phyloP scores from a whole-genome alignment of 2,113 vertebrate genomes.

The Dromiciops gliroides region DNA sequence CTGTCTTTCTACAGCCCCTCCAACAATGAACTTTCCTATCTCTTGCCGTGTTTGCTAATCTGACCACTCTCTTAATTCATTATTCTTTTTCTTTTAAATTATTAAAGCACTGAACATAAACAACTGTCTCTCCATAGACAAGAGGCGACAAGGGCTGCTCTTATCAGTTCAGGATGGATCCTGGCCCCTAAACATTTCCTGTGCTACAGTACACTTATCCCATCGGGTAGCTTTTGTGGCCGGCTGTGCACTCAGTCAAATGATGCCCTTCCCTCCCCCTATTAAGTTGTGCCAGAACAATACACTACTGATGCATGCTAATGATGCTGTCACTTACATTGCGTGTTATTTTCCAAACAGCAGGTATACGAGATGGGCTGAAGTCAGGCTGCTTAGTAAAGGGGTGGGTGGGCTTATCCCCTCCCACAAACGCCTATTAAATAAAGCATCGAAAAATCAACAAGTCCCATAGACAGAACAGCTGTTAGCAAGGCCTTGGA shows the following conservation, averaged over 20 bases:
- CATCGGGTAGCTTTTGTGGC: background rate
- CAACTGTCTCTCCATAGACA: constrained; percentile 24
- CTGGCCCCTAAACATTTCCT: background rate
- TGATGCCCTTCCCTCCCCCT: constrained; percentile 46
- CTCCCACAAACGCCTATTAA: background rate
- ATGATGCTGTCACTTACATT: background rate
- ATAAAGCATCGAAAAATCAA: background rate
- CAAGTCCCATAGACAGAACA: background rate
- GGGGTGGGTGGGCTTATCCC: rapidly evolving
- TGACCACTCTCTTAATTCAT: background rate
- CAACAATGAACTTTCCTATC: background rate
- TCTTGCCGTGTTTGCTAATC: background rate
- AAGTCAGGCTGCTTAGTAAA: constrained; percentile 20
- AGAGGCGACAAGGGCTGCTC: constrained; percentile 31
- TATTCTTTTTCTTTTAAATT: background rate
- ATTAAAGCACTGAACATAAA: background rate
- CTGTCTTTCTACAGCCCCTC: background rate
- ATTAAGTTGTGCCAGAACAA: constrained; percentile 21
- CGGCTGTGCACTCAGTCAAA: constrained; percentile 35
- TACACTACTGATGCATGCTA: constrained; percentile 52
- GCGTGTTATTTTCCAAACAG: constrained; percentile 55
- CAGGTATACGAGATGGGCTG: constrained; percentile 24
- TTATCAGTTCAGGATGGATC: constrained; percentile 33
- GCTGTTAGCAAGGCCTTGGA: background rate
- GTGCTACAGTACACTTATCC: constrained; percentile 40